phyloP scores from a whole-genome alignment of 2,113 vertebrate species.

The Hydrolagus affinis region DNA sequence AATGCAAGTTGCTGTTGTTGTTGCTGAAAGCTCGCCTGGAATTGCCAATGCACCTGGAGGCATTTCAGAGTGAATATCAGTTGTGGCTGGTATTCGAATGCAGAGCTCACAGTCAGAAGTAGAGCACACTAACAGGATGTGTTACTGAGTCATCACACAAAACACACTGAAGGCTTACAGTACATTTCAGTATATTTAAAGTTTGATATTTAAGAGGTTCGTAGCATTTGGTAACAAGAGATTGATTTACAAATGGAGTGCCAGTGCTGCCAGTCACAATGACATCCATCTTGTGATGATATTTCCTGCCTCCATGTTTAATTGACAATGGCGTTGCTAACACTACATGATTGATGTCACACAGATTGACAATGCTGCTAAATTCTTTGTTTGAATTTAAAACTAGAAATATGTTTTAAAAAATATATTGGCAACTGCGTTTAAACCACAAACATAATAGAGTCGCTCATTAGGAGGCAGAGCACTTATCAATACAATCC shows the following conservation, averaged over 20 bases:
- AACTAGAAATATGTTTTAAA: not conserved
- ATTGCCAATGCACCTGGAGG: not conserved
- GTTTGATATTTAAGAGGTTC: not conserved
- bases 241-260: not conserved
- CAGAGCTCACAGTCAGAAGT: not conserved
- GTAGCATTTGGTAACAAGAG: not conserved
- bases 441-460: not conserved
- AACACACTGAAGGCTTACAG: not conserved
- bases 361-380: not conserved
- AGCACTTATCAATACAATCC: not conserved
- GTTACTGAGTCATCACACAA: not conserved
- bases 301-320: not conserved
- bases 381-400: not conserved
- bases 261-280: not conserved
- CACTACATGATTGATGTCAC: not conserved
- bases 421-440: not conserved
- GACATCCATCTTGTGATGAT: not conserved
- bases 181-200: not conserved
- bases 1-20: not conserved
- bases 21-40: not conserved
- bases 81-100: too few relatives aligned
- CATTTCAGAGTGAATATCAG: not conserved
- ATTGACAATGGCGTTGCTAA: not conserved
- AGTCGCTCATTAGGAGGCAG: not conserved
- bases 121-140: not conserved